Evolutionary conservation across 2,888 invertebrate species (phyloP).

Genomic region (Drosophila fulvimacula): DNA sequence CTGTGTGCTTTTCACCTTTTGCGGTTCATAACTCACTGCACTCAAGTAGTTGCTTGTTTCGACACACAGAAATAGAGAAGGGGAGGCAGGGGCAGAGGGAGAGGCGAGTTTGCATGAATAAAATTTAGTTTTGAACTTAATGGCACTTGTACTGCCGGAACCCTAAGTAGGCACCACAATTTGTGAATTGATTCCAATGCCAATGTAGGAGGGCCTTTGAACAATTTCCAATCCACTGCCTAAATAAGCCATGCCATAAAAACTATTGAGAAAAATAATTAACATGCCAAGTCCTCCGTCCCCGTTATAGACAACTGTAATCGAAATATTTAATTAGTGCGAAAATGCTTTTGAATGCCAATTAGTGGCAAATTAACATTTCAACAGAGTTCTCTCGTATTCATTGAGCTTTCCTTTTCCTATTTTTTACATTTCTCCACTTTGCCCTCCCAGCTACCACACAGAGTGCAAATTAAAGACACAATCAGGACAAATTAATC

Average conservation of each 20-base stretch:
- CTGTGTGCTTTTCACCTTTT: constrained; percentile 62
- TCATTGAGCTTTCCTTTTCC: constrained; percentile 14
- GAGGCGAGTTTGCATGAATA: constrained; percentile 69
- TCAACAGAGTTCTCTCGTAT: constrained; percentile 47
- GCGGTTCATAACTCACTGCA: constrained; percentile 71
- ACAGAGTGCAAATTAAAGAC: constrained; percentile 74
- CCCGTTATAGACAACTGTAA: constrained; percentile 48
- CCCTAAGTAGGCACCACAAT: constrained; percentile 70
- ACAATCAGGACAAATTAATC: constrained; percentile 80
- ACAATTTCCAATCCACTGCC: constrained; percentile 72
- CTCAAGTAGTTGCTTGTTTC: constrained; percentile 63
- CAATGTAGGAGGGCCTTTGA: constrained; percentile 40
- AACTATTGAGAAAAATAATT: constrained; percentile 49
- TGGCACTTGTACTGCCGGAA: constrained; percentile 21
- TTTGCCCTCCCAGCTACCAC: constrained; percentile 19
- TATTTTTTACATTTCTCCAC: constrained; percentile 11
- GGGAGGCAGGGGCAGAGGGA: constrained; percentile 10
- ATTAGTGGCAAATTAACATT: constrained; percentile 81
- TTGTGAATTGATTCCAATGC: constrained; percentile 43
- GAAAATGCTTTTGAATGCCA: constrained; percentile 80
- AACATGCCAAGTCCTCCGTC: constrained; percentile 40
- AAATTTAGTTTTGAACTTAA: constrained; percentile 58
- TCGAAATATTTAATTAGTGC: constrained; percentile 82
- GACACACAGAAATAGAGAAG: constrained; percentile 14
- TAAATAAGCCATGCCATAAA: constrained; percentile 55